Base-by-base conservation (phyloP, 2,113 vertebrate species). In the Mandrillus leucophaeus region DNA sequence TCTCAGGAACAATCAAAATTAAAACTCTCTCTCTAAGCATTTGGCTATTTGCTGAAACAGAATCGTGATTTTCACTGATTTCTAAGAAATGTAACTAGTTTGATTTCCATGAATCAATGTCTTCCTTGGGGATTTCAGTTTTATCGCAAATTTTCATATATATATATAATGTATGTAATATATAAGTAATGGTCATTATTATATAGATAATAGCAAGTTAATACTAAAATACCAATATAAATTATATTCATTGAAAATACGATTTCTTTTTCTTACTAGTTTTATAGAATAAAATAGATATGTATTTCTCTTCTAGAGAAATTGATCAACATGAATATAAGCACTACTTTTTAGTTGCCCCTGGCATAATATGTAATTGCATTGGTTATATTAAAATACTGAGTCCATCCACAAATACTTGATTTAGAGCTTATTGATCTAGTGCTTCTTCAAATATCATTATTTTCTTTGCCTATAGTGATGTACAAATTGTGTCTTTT, bases 291-390 rank as follows among this genome's bases (percentile, higher is more conserved):
- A 72, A 55, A 78, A 72, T 57, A 45, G 27, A 40, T 4, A 0
- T 76, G 27, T 35, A 3, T 35, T 6, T 84, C 12, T 84, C 13
- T 84, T 55, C 72, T 48, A 95, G 25, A 43, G 45, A 97, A 92
- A 92, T 20, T 97, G 89, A 96, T 16, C 6, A 48, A 38, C 20
- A 83, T 94, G 95, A 82, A 96, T 96, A 85, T 5, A 82, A 96
- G 23, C 1, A 93, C 52, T 80, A 35, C 11, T 95, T 96, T 96
- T 87, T 75, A 95, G 22, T 55, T 80, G 38, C 8, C 66, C 35
- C 95, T 97, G 89, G 88, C 35, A 88, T 32, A 8, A 73, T 57
- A 90, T 55, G 61, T 90, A 93, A 90, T 80, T 81, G 5, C 25
- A n/a, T 40, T 81, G 17, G 25, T 81, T 72, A 68, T 79, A 86